Conservation (phyloP, 2,888 invertebrate genomes). For the Spisula solida region DNA sequence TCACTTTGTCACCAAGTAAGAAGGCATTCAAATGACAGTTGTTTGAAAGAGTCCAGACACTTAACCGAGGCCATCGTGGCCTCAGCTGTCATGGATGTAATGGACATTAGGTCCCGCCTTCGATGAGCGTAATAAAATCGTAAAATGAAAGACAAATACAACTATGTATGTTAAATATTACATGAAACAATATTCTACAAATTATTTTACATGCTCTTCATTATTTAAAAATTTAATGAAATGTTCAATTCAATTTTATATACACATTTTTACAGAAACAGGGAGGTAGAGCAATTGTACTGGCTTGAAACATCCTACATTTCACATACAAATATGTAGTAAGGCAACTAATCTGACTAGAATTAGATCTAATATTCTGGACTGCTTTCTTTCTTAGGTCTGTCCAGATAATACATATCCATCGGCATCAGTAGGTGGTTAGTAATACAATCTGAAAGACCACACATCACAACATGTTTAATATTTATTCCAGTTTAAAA, state of each 20-base stretch:
- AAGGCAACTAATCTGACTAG: background rate
- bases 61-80: too few relatives aligned
- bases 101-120: too few relatives aligned
- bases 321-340: background rate
- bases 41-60: too few relatives aligned
- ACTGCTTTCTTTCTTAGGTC: slow-evolving; percentile 80
- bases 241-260: background rate
- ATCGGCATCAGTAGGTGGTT: slow-evolving; percentile 73
- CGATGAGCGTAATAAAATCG: too few relatives aligned
- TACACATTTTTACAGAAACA: background rate
- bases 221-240: background rate
- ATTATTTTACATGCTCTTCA: background rate
- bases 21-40: too few relatives aligned
- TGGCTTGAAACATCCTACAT: background rate
- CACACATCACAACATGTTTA: too few relatives aligned
- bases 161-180: too few relatives aligned
- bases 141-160: too few relatives aligned
- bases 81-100: too few relatives aligned
- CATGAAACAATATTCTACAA: too few relatives aligned
- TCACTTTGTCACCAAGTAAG: too few relatives aligned
- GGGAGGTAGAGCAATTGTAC: background rate
- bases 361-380: slow-evolving; percentile 70
- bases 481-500: too few relatives aligned
- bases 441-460: slow-evolving; percentile 80
- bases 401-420: slow-evolving; percentile 75